Conservation (phyloP, 2,888 invertebrate species). For the Xiphydria camelus region DNA sequence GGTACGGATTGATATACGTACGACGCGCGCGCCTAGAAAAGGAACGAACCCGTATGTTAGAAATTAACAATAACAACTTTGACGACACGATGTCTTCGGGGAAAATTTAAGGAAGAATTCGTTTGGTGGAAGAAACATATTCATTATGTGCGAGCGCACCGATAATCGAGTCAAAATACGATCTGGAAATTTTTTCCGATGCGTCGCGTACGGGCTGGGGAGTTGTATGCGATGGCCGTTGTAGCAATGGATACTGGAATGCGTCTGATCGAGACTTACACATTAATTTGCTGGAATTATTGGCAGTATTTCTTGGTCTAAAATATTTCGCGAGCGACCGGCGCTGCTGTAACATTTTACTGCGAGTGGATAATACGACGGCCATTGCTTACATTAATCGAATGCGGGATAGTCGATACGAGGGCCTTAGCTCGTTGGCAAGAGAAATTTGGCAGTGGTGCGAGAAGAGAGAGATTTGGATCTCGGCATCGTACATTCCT, state of each 20-base stretch:
- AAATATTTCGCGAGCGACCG: background rate
- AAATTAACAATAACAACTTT: background rate
- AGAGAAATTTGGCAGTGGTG: conserved; percentile 20
- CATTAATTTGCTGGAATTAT: conserved; percentile 6
- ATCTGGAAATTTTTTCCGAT: conserved; percentile 12
- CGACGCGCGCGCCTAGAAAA: too few relatives aligned
- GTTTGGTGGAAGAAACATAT: conserved; percentile 6
- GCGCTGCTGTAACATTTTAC: background rate
- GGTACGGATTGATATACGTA: too few relatives aligned
- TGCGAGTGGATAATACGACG: conserved; percentile 11
- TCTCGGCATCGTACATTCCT: conserved; percentile 16
- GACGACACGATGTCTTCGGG: background rate
- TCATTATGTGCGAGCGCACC: background rate
- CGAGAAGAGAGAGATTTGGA: conserved; percentile 15
- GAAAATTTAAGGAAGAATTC: background rate
- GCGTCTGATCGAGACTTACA: conserved; percentile 6
- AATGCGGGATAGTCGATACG: conserved; percentile 15
- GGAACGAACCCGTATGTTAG: background rate
- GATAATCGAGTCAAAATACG: background rate
- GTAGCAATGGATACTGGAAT: conserved; percentile 1
- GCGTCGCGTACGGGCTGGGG: conserved; percentile 16
- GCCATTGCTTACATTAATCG: conserved; percentile 20
- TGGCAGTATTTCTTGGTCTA: conserved; percentile 6
- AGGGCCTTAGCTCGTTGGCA: conserved; percentile 14
- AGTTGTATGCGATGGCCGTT: conserved; percentile 2